Evolutionary conservation across 2,888 invertebrate species (phyloP), one percentile per base, ranked within the genome.

Genomic region (Andrena chrysosceles): DNA sequence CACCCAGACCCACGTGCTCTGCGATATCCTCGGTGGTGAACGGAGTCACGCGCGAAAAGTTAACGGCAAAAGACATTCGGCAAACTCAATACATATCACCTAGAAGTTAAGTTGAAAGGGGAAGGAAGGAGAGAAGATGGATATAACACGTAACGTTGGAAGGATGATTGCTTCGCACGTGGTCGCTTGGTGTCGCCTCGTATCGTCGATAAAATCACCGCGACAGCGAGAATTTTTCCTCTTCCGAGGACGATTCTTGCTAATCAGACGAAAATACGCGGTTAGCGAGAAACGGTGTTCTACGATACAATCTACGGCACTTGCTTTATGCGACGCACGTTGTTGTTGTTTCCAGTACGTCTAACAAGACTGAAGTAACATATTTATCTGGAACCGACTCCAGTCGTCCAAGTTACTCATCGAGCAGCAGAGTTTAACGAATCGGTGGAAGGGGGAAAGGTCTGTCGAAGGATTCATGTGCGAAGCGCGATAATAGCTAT

Each of bases 71-170:
- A 31, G 52, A 83, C 26, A 62, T 82, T 81, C 64, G 75, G 69
- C 64, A 69, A 72, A 83, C 87, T 88, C 81, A 83, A 90, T 90
- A 91, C 91, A 91, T 91, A 91, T 91, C 91, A 90, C 59, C 81
- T 91, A 90, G 86, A 62, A 42, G 64, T 85, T 90, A 91, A 90
- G 88, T 69, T 77, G 10, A 54, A 64, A 23, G 13, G 35, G 26
- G 20, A 13, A n/a, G 13, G 35, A 35, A 13, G 16, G 10, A 70
- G 60, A 70, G 48, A 74, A 60, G 64, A 60, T 76, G 56, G 73
- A 83, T 84, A 81, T 84, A 78, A 84, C 69, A 1, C 42, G 42
- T 42, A n/a, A 73, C 26, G 29, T 60, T 54, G 8, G 64, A 72
- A 8, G 33, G 35, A 59, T 52, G 33, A 73, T 48, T 62, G 81